Evolutionary conservation across 2,888 invertebrate genomes (phyloP).

Genomic region (Tolmerus cingulatus): DNA sequence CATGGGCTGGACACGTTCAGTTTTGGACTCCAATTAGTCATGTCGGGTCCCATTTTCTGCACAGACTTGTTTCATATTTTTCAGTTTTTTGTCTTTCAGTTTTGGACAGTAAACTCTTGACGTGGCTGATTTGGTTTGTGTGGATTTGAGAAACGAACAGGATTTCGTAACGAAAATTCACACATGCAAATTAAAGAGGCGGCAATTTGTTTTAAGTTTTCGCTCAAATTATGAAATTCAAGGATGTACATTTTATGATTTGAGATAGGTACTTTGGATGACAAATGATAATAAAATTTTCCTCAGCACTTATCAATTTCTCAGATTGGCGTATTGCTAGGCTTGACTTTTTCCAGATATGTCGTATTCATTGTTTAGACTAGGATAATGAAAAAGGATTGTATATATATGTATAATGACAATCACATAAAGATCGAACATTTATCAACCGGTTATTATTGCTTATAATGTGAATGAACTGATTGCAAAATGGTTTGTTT

Average conservation of each 20-base stretch:
- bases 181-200: neutral
- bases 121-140: neutral
- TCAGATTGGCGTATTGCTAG: too few relatives aligned
- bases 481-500: too few relatives aligned
- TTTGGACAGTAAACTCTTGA: neutral
- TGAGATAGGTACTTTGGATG: neutral
- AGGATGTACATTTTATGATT: neutral
- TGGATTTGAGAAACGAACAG: neutral
- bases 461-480: too few relatives aligned
- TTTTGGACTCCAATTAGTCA: conserved; percentile 14
- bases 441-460: too few relatives aligned
- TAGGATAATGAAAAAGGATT: too few relatives aligned
- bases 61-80: neutral
- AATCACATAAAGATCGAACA: too few relatives aligned
- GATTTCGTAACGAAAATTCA: neutral
- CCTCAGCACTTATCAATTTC: too few relatives aligned
- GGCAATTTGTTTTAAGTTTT: neutral
- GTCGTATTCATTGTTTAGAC: too few relatives aligned
- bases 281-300: neutral
- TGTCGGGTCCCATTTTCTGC: neutral
- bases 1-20: neutral
- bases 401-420: too few relatives aligned
- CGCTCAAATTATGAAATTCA: neutral
- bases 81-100: neutral
- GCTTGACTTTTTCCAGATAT: too few relatives aligned